Percentiles rank a stretch among this genome's conserved stretches.
These are phyloP conservation scores for Volucella zonaria DNA, from an alignment of 2,888 invertebrate species.

Conservation along the genomic window DNA sequence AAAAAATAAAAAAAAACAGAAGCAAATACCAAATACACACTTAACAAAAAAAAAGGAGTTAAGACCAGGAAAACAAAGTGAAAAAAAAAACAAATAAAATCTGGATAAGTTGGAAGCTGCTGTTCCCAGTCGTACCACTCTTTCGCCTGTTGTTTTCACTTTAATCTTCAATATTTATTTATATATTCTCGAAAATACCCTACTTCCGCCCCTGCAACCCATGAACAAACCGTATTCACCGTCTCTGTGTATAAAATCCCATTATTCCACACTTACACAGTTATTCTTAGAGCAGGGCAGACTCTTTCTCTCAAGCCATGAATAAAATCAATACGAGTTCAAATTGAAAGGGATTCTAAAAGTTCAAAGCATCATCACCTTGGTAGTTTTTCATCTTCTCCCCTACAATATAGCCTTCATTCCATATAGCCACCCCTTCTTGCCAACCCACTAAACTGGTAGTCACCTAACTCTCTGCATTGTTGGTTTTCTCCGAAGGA, in stretches of 20 bases:
- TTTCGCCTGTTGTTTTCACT: slow-evolving; percentile 68
- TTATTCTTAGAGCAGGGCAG: neutral
- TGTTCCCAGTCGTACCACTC: slow-evolving; percentile 19
- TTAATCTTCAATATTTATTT: slow-evolving; percentile 74
- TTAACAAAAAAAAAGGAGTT: neutral
- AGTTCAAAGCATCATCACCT: slow-evolving; percentile 74
- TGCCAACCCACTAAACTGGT: too few species aligned
- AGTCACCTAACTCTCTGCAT: too few species aligned
- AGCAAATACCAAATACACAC: slow-evolving; percentile 16
- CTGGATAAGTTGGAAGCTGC: neutral
- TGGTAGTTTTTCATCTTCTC: slow-evolving; percentile 72
- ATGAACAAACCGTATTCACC: neutral
- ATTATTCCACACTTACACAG: slow-evolving; percentile 44
- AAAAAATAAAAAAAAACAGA: neutral
- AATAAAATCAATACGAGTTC: slow-evolving; percentile 73
- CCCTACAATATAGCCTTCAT: slow-evolving; percentile 50
- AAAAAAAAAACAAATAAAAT: slow-evolving; percentile 17
- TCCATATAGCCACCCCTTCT: neutral
- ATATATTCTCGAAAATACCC: slow-evolving; percentile 58
- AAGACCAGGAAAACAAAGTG: slow-evolving; percentile 3
- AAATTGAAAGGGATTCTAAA: slow-evolving; percentile 72
- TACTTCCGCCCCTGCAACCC: slow-evolving; percentile 10
- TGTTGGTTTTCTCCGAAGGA: slow-evolving; percentile 22
- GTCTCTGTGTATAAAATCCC: slow-evolving; percentile 42
- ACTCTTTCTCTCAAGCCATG: slow-evolving; percentile 30